Percentiles rank a stretch among this genome's conserved stretches.
Conservation (phyloP, 2,797 vertebrate genomes). For the Lateolabrax maculatus region DNA sequence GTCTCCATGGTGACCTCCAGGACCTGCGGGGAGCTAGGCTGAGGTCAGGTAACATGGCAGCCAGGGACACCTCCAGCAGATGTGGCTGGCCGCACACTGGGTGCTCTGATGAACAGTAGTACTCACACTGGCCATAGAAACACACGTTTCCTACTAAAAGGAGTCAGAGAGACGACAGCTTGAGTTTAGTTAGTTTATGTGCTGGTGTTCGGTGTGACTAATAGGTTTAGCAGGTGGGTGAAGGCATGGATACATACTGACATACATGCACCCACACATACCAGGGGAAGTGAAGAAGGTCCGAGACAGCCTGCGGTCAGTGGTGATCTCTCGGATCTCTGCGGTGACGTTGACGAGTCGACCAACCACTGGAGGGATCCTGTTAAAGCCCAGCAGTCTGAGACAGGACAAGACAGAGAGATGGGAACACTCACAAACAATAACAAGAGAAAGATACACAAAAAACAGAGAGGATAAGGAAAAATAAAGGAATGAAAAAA, state of each 20-base stretch:
- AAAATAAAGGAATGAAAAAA: background rate
- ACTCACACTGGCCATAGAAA: constrained; percentile 93
- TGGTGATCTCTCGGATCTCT: constrained; percentile 89
- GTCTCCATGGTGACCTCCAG: constrained; percentile 95
- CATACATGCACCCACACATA: constrained; percentile 49
- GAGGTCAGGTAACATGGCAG: constrained; percentile 90
- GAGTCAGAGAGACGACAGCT: constrained; percentile 22
- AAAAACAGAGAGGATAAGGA: background rate
- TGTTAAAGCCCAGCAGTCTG: constrained; percentile 90
- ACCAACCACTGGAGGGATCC: constrained; percentile 89
- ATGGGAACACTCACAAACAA: background rate
- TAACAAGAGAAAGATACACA: background rate
- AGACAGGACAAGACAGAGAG: constrained; percentile 2
- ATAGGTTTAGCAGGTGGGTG: background rate
- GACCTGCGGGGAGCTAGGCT: constrained; percentile 88
- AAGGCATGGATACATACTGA: background rate
- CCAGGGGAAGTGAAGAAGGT: constrained; percentile 93
- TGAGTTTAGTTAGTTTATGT: background rate
- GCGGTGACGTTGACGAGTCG: constrained; percentile 87
- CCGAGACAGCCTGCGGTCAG: constrained; percentile 84
- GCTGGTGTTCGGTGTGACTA: background rate
- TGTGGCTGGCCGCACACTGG: constrained; percentile 91
- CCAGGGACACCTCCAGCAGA: constrained; percentile 91
- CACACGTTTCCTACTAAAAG: constrained; percentile 90
- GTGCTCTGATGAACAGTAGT: constrained; percentile 93